Evolutionary conservation across 2,888 invertebrate genomes (phyloP).

Genomic region (Tinea pellionella): DNA sequence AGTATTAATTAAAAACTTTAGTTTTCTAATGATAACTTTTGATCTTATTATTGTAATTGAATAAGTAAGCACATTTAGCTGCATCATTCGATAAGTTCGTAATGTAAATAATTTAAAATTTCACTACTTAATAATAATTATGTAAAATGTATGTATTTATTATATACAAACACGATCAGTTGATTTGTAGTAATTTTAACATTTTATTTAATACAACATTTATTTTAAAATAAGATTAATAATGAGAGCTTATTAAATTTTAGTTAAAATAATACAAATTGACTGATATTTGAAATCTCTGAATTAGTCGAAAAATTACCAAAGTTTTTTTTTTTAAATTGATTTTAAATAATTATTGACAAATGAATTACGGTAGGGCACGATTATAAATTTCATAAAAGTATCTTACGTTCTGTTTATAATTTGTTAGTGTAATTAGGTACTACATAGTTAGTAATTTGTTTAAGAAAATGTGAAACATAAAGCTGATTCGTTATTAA

Average conservation of each 20-base stretch:
- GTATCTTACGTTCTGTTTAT: too few species aligned
- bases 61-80: not conserved
- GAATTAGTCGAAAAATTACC: constrained; percentile 22
- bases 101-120: not conserved
- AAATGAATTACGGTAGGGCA: not conserved
- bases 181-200: constrained; percentile 8
- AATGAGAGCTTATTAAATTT: constrained; percentile 1
- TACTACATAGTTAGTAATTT: not conserved
- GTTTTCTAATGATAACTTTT: not conserved
- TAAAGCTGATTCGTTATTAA: constrained; percentile 6
- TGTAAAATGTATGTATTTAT: not conserved
- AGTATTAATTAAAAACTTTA: constrained; percentile 4
- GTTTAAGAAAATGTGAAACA: constrained; percentile 1
- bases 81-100: not conserved
- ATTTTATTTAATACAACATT: not conserved
- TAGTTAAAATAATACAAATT: constrained; percentile 10
- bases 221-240: not conserved
- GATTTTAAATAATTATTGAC: constrained; percentile 18
- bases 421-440: not conserved
- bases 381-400: not conserved
- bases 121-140: not conserved
- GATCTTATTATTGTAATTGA: not conserved
- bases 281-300: constrained; percentile 4
- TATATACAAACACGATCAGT: not conserved
- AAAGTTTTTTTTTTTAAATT: constrained; percentile 21